Percentiles rank a stretch among this genome's conserved stretches.
phyloP scores from a whole-genome alignment of 2,797 vertebrate genomes.

The Pagetopsis macropterus region DNA sequence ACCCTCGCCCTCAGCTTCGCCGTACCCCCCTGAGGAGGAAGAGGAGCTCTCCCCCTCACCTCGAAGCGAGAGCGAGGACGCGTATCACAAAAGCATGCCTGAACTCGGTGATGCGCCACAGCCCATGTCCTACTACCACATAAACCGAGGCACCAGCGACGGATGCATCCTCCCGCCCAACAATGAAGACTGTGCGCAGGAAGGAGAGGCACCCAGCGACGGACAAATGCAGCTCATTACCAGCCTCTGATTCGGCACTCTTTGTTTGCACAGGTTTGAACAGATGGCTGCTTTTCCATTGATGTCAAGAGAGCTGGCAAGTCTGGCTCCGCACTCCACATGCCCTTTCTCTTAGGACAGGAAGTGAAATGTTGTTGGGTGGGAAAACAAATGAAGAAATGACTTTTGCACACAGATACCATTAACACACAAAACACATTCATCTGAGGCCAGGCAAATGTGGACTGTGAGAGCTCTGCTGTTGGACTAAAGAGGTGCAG shows the following conservation, averaged over 20 bases:
- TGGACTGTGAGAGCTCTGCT: slow-evolving; percentile 74
- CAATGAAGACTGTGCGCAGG: slow-evolving; percentile 88
- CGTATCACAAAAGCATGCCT: slow-evolving; percentile 97
- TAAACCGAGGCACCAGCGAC: slow-evolving; percentile 93
- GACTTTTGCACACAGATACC: slow-evolving; percentile 80
- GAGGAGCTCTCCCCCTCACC: slow-evolving; percentile 87
- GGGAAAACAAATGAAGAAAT: slow-evolving; percentile 66
- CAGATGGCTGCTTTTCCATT: slow-evolving; percentile 56
- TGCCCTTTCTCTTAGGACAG: slow-evolving; percentile 70
- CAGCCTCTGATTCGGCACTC: slow-evolving; percentile 88
- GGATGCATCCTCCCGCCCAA: slow-evolving; percentile 92
- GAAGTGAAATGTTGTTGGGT: slow-evolving; percentile 68
- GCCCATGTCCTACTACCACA: slow-evolving; percentile 96
- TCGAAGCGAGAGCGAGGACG: slow-evolving; percentile 91
- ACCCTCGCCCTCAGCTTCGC: slow-evolving; percentile 85
- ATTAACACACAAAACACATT: slow-evolving; percentile 74
- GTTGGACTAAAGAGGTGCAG: slow-evolving; percentile 74
- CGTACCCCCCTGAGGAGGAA: slow-evolving; percentile 88
- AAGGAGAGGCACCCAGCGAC: slow-evolving; percentile 89
- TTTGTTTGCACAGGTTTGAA: slow-evolving; percentile 79
- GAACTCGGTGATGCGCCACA: slow-evolving; percentile 92
- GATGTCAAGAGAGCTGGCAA: slow-evolving; percentile 66
- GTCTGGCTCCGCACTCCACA: slow-evolving; percentile 63
- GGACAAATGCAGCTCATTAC: slow-evolving; percentile 99
- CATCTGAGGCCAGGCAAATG: slow-evolving; percentile 68